These are phyloP conservation scores for Apoda limacodes DNA, from an alignment of 2,888 invertebrate genomes.

Conservation along the genomic window DNA sequence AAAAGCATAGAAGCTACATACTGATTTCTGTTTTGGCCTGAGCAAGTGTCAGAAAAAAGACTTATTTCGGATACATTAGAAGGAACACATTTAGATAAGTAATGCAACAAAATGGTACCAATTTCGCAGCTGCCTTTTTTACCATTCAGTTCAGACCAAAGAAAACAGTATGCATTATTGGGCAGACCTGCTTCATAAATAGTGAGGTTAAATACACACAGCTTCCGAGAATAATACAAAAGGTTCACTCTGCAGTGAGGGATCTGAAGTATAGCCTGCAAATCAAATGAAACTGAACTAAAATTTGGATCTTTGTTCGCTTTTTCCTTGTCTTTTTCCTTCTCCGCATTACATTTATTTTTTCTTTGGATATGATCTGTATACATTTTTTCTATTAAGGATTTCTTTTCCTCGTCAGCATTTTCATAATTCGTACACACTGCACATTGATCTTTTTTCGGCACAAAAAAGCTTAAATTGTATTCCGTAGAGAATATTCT, in stretches of 20 bases:
- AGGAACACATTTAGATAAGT: conserved; percentile 1
- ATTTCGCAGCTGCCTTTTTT: conserved; percentile 7
- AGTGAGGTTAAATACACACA: neutral
- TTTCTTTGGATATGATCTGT: neutral
- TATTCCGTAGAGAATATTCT: neutral
- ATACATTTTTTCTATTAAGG: conserved; percentile 1
- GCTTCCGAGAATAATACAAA: conserved; percentile 2
- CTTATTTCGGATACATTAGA: conserved; percentile 1
- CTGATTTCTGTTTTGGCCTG: conserved; percentile 8
- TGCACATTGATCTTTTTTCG: conserved; percentile 1
- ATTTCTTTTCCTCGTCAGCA: too few species aligned
- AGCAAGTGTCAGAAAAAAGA: conserved; percentile 5
- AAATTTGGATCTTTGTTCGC: neutral
- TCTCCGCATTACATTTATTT: neutral
- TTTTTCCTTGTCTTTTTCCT: neutral
- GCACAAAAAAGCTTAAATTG: conserved; percentile 1
- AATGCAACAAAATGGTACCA: conserved; percentile 5
- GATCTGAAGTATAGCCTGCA: conserved; percentile 1
- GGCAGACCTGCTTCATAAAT: conserved; percentile 6
- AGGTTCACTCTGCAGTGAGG: neutral
- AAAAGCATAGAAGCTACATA: conserved; percentile 3
- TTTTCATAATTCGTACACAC: neutral
- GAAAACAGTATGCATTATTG: conserved; percentile 7
- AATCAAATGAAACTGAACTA: neutral
- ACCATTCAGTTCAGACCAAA: conserved; percentile 7